Conservation (phyloP, 1,140 invertebrate species). For the Neoseiulus cucumeris region DNA sequence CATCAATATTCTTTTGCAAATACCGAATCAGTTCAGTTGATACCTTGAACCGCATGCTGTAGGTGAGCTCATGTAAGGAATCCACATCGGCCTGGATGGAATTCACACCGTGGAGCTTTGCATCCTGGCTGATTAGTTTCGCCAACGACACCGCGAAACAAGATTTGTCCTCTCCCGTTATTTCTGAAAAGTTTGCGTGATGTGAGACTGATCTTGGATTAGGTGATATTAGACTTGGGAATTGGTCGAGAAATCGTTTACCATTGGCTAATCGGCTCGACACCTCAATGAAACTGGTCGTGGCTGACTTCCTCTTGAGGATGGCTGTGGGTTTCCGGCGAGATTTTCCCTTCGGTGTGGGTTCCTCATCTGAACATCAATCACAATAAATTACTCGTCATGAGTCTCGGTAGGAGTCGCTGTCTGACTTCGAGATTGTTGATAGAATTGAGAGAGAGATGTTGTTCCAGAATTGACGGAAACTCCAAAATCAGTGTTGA, state of each 20-base stretch:
- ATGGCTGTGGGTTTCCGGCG: neutral
- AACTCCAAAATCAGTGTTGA: no score
- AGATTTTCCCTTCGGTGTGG: neutral
- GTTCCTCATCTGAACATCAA: neutral
- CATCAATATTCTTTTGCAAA: no score
- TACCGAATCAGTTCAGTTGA: no score
- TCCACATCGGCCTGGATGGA: neutral
- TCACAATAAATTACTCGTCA: neutral
- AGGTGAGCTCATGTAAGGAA: neutral
- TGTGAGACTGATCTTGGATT: neutral
- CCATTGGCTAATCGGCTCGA: neutral
- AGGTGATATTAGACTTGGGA: neutral
- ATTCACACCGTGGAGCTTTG: neutral
- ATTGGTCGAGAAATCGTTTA: neutral
- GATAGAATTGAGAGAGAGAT: no score
- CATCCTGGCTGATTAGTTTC: neutral
- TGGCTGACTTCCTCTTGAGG: neutral
- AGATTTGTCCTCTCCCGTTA: neutral
- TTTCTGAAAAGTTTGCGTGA: neutral
- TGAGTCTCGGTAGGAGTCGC: no score
- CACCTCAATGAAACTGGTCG: constrained; percentile 2
- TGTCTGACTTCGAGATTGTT: no score
- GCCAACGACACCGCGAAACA: neutral
- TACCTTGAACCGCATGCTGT: constrained; percentile 6
- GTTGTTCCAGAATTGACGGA: no score